Base-by-base conservation (phyloP, 2,113 vertebrate genomes). In the Panthera leo region DNA sequence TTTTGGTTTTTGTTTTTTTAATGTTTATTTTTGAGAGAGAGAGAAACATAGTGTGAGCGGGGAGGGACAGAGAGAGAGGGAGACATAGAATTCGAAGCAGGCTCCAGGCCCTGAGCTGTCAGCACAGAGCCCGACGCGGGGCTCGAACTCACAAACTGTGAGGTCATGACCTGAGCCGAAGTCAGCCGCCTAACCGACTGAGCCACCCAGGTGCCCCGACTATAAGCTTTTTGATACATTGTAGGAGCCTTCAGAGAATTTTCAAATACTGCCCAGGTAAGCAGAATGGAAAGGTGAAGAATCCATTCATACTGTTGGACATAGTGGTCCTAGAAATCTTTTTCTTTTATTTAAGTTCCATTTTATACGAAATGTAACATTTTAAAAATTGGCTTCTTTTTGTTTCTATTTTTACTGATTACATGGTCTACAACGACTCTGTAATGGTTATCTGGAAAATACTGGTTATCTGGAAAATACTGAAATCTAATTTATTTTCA, bases 401-500 rank as follows among this genome's bases (percentile, higher is more conserved):
- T 97, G 58, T 61, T 93, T 88, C 61, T 29, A 75, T 75, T 85
- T 96, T 39, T 76, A 91, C 76, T 79, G 53, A 88, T 55, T 67
- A 89, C 36, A 76, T 58, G 68, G 13, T 45, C 39, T 55, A 89
- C 16, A 55, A 51, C 79, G 15, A 88, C 13, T 82, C 11, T 80
- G 34, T 18, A 92, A 42, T 65, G 21, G 55, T 53, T 94, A 76
- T 70, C 48, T 78, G n/a, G 58, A 94, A 96, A 39, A 65, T 67
- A 94, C 0, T 95, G 29, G 55, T 53, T 94, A 76, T 70, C 48
- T 78, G n/a, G 58, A 94, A 96, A 39, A 65, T 67, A 94, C 0
- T 95, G 29, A 89, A 94, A 80, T 82, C 53, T 89, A 95, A 89
- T 86, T 75, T 94, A 94, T 51, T 86, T 78, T 61, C n/a, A 85